A percentile compares a stretch with the other conserved stretches of the same genome.
Evolutionary conservation across 2,113 vertebrate genomes (phyloP).

Genomic region (Uria lomvia): DNA sequence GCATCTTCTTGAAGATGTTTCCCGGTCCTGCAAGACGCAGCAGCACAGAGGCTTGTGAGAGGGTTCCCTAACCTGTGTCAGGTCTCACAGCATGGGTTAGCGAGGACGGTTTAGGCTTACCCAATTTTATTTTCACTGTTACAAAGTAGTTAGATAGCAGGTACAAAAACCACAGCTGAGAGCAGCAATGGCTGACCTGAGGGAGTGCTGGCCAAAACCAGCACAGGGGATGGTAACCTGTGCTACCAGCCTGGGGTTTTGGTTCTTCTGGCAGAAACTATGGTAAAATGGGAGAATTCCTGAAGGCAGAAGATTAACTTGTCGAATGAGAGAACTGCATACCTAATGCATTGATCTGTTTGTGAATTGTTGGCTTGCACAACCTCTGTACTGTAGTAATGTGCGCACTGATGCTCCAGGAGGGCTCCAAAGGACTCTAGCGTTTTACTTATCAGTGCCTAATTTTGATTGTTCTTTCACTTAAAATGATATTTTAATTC

Average conservation of each 20-base stretch:
- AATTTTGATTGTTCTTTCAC: neutral
- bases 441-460: neutral
- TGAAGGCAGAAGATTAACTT: neutral
- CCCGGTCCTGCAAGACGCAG: neutral
- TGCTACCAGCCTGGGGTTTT: neutral
- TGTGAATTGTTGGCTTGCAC: neutral
- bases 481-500: neutral
- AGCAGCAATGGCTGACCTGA: neutral
- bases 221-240: no score
- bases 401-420: neutral
- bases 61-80: neutral
- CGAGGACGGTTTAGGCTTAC: neutral
- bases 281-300: neutral
- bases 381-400: fast-evolving
- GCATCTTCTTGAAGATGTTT: neutral
- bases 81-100: neutral
- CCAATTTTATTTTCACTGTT: neutral
- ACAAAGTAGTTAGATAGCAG: neutral
- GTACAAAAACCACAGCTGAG: neutral
- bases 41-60: no score
- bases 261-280: neutral
- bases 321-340: neutral
- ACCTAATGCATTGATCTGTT: neutral
- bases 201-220: neutral
- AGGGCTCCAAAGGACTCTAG: neutral